phyloP scores from a whole-genome alignment of 1,140 invertebrate genomes.

The Akabosia matsudoensis region DNA sequence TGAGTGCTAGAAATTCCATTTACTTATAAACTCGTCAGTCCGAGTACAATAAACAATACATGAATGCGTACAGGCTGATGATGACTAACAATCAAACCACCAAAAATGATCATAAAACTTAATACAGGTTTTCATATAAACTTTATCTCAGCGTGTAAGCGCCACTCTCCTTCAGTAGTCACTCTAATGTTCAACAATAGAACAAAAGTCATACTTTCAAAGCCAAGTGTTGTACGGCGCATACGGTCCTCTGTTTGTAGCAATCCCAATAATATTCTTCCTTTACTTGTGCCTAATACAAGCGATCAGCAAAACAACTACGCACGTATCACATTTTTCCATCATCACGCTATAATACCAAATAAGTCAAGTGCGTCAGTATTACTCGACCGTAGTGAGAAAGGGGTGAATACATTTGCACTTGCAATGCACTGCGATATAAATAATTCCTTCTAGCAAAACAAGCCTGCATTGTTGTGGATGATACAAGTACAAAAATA shows the following conservation, averaged over 20 bases:
- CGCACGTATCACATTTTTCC: neutral
- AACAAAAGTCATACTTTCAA: too few species aligned
- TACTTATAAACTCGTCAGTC: neutral
- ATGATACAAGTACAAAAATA: neutral
- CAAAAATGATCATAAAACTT: too few species aligned
- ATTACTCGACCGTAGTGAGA: neutral
- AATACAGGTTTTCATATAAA: neutral
- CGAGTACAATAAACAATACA: neutral
- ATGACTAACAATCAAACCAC: neutral
- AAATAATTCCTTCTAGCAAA: neutral
- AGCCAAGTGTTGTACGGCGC: too few species aligned
- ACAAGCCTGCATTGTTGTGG: neutral
- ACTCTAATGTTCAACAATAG: too few species aligned
- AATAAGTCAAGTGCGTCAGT: neutral
- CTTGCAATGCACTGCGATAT: neutral
- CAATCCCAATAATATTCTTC: too few species aligned
- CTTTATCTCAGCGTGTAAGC: neutral
- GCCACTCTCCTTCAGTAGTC: neutral
- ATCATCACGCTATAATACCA: neutral
- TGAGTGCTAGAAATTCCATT: neutral
- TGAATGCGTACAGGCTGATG: too few species aligned
- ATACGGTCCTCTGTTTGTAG: too few species aligned
- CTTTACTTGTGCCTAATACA: too few species aligned
- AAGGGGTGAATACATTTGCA: slow-evolving; percentile 11
- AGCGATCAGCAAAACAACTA: neutral